phyloP scores from a whole-genome alignment of 2,113 vertebrate species.

The Etia nguti region DNA sequence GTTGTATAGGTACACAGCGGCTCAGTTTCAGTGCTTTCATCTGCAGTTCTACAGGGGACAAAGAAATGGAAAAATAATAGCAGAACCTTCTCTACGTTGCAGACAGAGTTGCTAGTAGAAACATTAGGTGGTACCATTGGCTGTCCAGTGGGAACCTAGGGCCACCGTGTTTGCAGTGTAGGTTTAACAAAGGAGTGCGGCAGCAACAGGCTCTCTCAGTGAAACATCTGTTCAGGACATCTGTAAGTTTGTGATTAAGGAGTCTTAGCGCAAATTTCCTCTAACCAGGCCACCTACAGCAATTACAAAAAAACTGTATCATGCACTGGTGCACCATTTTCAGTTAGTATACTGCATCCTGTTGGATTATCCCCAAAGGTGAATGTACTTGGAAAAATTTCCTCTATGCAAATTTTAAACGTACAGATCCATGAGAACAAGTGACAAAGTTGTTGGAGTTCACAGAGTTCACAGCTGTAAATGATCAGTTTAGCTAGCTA shows the following conservation, averaged over 20 bases:
- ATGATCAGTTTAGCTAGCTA: neutral
- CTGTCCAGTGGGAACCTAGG: neutral
- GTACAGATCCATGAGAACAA: neutral
- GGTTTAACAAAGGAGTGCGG: neutral
- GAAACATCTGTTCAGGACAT: neutral
- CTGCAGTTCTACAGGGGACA: neutral
- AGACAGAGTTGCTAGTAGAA: neutral
- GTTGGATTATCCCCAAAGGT: neutral
- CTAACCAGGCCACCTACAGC: neutral
- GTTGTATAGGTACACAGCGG: neutral
- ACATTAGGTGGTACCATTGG: neutral
- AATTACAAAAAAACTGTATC: neutral
- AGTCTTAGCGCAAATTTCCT: neutral
- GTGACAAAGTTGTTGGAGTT: neutral
- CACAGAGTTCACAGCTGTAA: neutral
- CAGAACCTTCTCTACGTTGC: neutral
- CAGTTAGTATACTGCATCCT: neutral
- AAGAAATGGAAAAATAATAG: neutral
- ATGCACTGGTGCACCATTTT: neutral
- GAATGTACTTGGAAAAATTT: neutral
- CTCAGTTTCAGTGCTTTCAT: neutral
- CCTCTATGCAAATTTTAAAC: neutral
- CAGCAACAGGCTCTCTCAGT: neutral
- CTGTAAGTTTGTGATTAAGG: neutral
- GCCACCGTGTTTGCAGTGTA: neutral